Evolutionary conservation across 2,888 invertebrate species (phyloP).

Genomic region (Scaptodrosophila latifasciaeformis): DNA sequence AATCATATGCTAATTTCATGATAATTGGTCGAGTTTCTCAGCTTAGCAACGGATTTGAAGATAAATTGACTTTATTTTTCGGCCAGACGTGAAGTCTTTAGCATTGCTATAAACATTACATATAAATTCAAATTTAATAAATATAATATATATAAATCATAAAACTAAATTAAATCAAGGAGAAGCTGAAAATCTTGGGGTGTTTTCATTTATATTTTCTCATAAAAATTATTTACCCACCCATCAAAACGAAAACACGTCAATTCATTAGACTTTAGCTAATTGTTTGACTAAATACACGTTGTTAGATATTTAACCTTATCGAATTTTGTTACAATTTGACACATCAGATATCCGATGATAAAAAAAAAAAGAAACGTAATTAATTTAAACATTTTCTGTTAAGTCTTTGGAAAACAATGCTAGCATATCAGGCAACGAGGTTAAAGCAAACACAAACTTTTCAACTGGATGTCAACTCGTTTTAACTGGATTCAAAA

Average conservation of each 20-base stretch:
- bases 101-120: neutral
- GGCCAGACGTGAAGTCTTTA: too few species aligned
- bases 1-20: neutral
- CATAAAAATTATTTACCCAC: slow-evolving; percentile 9
- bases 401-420: too few species aligned
- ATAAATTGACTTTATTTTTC: too few species aligned
- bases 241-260: slow-evolving; percentile 15
- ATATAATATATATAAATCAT: slow-evolving; percentile 33
- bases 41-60: too few species aligned
- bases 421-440: too few species aligned
- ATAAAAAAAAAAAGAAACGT: neutral
- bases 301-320: slow-evolving; percentile 18
- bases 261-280: slow-evolving; percentile 41
- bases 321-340: slow-evolving; percentile 18
- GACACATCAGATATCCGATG: neutral
- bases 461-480: too few species aligned
- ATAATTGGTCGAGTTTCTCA: too few species aligned
- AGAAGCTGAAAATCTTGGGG: slow-evolving; percentile 24
- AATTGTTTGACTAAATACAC: slow-evolving; percentile 39
- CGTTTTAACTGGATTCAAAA: too few species aligned
- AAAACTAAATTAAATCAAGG: slow-evolving; percentile 39
- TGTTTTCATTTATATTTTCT: too few species aligned
- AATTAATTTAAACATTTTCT: too few species aligned
- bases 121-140: slow-evolving; percentile 27
- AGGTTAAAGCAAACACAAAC: too few species aligned